Base-by-base conservation (phyloP, 2,797 vertebrate genomes). In the Thaleichthys pacificus region DNA sequence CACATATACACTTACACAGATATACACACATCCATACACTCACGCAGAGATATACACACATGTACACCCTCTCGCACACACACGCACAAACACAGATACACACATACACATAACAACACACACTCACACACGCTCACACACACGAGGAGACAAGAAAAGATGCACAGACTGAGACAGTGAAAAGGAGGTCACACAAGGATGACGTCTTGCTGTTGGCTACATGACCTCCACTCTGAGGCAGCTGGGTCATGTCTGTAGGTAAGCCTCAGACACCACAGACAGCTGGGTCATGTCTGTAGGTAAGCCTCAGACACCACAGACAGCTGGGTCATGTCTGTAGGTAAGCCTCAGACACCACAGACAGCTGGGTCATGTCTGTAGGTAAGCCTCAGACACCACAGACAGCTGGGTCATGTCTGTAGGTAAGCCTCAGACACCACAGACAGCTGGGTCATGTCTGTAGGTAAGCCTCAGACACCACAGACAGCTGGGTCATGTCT, bases 131-230 rank as follows among this genome's bases (percentile, higher is more conserved):
- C n/a, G n/a, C n/a, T n/a, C n/a, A n/a, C 90, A 93, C 87, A 94
- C 88, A 93, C 88, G 93, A 63, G 61, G 32, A 76, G 49, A 80
- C 57, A 77, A 71, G 66, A 78, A 51, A 76, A 89, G 86, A 91
- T 85, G 91, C 89, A 93, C 87, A 94, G 86, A 93, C 91, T 88
- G 92, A 93, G 91, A 93, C 89, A 92, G 67, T 71, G 57, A 75
- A 60, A 73, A 70, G 65, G 73, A 63, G 47, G 67, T 78, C 22
- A 73, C 64, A 84, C 64, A 68, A 66, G 66, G 70, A 78, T 49
- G 68, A 64, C 62, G 74, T 72, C 74, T 62, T 51, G 65, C 61
- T 61, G 7, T 35, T 35, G 32, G 5, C 8, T 35, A 8, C 32
- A 35, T 35, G 32, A 35, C 32, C 5, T 35, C 32, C 32, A 35